A percentile compares a stretch with the other conserved stretches of the same genome.
Conservation (phyloP, 2,888 invertebrate genomes). For the Sussaba pulchella region DNA sequence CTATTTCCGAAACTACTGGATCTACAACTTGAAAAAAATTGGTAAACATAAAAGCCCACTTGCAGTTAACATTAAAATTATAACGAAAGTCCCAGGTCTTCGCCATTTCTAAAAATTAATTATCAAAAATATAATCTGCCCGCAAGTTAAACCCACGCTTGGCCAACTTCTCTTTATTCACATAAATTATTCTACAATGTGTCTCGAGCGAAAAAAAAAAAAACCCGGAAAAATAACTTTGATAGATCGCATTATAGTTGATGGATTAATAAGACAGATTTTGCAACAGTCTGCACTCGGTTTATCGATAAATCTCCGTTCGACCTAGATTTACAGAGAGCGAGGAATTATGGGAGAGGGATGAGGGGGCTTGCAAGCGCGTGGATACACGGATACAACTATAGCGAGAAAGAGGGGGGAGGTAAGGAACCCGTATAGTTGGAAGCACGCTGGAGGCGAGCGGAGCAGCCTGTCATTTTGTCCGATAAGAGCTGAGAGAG, state of each 20-base stretch:
- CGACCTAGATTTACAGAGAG: conserved; percentile 48
- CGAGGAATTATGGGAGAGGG: too few relatives aligned
- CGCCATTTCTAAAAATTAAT: too few relatives aligned
- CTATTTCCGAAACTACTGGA: too few relatives aligned
- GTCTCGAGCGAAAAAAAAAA: background rate
- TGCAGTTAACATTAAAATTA: too few relatives aligned
- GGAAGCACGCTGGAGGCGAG: conserved; percentile 26
- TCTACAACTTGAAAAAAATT: too few relatives aligned
- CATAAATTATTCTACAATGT: background rate
- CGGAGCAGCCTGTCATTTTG: conserved; percentile 52
- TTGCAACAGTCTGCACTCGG: conserved; percentile 12
- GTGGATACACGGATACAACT: conserved; percentile 6
- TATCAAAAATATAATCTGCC: too few relatives aligned
- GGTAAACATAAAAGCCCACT: too few relatives aligned
- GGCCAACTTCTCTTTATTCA: background rate
- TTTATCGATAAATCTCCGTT: conserved; percentile 51
- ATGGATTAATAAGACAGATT: conserved; percentile 44
- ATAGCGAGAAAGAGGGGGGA: background rate
- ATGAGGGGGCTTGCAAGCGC: background rate
- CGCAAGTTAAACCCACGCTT: too few relatives aligned
- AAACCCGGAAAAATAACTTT: too few relatives aligned
- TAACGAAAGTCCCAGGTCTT: too few relatives aligned
- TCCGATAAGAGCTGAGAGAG: conserved; percentile 51
- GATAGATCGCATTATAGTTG: conserved; percentile 28
- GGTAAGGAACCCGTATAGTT: conserved; percentile 27